A percentile compares a stretch with the other conserved stretches of the same genome.
These are phyloP conservation scores for Macrocentrus cingulum DNA, from an alignment of 1,140 invertebrate genomes.

Conservation along the genomic window DNA sequence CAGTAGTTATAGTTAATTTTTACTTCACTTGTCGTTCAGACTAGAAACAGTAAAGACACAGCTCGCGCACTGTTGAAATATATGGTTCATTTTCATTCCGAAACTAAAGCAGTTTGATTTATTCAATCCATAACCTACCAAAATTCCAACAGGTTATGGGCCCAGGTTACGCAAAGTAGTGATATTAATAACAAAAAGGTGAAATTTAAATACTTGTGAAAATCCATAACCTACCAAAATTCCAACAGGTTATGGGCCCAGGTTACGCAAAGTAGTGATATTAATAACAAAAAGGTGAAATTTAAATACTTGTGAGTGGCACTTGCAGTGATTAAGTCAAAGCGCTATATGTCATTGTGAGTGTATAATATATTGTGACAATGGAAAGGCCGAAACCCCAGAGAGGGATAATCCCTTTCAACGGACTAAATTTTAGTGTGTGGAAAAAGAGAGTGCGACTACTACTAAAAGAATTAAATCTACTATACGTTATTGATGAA, in stretches of 20 bases:
- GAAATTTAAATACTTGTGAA: not conserved
- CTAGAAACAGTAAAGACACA: too few species aligned
- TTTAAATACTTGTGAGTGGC: not conserved
- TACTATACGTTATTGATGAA: constrained; percentile 36
- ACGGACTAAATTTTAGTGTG: constrained; percentile 32
- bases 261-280: not conserved
- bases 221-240: too few species aligned
- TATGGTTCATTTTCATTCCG: too few species aligned
- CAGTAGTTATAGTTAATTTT: too few species aligned
- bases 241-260: not conserved
- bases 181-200: not conserved
- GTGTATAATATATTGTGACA: not conserved
- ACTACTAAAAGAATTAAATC: constrained; percentile 20
- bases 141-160: too few species aligned
- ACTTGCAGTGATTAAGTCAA: not conserved
- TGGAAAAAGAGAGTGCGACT: constrained; percentile 29
- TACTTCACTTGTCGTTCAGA: too few species aligned
- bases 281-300: not conserved
- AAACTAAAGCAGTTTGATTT: too few species aligned
- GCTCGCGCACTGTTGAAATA: too few species aligned
- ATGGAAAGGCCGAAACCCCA: not conserved
- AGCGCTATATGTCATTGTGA: not conserved
- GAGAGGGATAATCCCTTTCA: constrained; percentile 29
- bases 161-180: not conserved
- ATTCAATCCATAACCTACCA: too few species aligned